Conservation (phyloP, 2,888 invertebrate species). For the Drosophila siamana region DNA sequence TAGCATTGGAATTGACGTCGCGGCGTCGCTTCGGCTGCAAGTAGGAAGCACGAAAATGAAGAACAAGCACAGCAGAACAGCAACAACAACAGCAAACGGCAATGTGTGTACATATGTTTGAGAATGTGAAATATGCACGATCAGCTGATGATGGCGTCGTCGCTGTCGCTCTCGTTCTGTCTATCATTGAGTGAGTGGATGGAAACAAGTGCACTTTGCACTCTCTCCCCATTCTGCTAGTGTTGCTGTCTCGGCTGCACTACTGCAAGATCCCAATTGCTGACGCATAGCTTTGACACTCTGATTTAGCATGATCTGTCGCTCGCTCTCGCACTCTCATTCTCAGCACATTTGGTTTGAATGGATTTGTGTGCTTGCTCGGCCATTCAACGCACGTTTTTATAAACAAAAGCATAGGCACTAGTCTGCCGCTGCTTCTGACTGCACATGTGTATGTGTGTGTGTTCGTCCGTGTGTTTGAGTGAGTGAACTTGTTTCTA, state of each 20-base stretch:
- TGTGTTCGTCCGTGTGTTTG: not conserved
- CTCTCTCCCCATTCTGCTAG: conserved; percentile 13
- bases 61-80: conserved; percentile 24
- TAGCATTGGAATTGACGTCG: conserved; percentile 49
- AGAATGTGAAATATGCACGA: conserved; percentile 17
- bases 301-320: not conserved
- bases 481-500: conserved; percentile 5
- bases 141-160: conserved; percentile 29
- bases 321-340: conserved; percentile 5
- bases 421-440: not conserved
- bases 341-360: conserved; percentile 5
- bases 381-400: conserved; percentile 43
- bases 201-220: conserved; percentile 45
- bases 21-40: conserved; percentile 37
- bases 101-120: conserved; percentile 1
- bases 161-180: not conserved
- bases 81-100: conserved; percentile 5
- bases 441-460: too few species aligned
- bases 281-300: conserved; percentile 32
- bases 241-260: not conserved
- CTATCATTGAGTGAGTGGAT: not conserved
- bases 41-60: conserved; percentile 32
- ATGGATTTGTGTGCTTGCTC: not conserved
- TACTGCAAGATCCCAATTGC: not conserved
- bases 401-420: conserved; percentile 18